Evolutionary conservation across 2,888 invertebrate species (phyloP), one percentile per base, ranked within the genome.

Genomic region (Thysanoteuthis rhombus): DNA sequence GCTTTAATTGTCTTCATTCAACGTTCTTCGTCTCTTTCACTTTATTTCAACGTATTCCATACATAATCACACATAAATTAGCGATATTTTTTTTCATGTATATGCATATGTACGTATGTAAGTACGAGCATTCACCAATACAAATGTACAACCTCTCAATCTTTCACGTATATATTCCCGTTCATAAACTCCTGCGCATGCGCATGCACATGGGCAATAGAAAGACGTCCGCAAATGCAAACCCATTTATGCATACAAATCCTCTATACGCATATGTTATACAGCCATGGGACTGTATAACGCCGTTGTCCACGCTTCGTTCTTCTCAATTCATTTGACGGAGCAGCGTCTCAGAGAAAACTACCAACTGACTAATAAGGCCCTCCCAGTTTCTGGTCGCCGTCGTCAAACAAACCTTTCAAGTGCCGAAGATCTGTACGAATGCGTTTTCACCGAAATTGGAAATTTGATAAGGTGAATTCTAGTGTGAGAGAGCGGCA

Each of bases 381-480:
- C 75, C 75, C n/a, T 12, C 75, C n/a, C n/a, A 36, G 75, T 75
- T 75, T n/a, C 75, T 75, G 25, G 52, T 25, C 52, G 28, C 25
- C 52, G 52, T 52, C 52, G 75, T n/a, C n/a, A 75, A 75, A 75
- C 75, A 75, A 75, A 75, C 75, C 75, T 75, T 75, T 16, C 75
- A 75, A 75, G 36, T 75, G n/a, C n/a, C 75, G 75, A 75, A 36
- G 75, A 75, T 75, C 75, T n/a, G 75, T 10, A 75, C 75, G 75
- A 75, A 75, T n/a, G 75, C 75, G 75, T 75, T 75, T 75, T 75
- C 75, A 75, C n/a, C n/a, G n/a, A 75, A 75, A 75, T 75, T 75
- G 75, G 75, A 75, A 75, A 75, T 75, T 75, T 75, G 75, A 75
- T 75, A 75, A 75, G 75, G 75, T 58, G 58, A 58, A 58, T 5